Base-by-base conservation (phyloP, 2,888 invertebrate genomes). In the Epirrhoe alternata region DNA sequence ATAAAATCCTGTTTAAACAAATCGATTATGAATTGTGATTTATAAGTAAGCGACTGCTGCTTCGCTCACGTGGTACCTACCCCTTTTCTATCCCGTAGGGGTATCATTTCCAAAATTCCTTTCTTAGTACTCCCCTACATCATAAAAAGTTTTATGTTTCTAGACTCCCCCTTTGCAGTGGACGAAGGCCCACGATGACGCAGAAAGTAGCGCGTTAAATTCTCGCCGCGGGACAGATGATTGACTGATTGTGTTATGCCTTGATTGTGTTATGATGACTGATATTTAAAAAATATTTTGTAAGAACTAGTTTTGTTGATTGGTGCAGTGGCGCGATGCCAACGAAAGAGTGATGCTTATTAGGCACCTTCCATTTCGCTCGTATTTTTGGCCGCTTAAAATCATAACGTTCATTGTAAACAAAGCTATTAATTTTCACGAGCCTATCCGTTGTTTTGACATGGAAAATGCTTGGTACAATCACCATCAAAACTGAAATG, bases 361-460 rank as follows among this genome's bases (percentile, higher is more conserved):
- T 42, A 42, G 38, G 38, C 12, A 12, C 38, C 12, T 42, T 12
- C 38, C 12, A 12, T 12, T 42, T 42, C 12, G 38, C 38, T 42
- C 38, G 10, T 10, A 8, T 10, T 42, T 42, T 42, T 10, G 38
- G 10, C 8, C 8, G 10, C 12, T 42, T 12, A 42, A 42, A 42
- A 42, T 42, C 38, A 42, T 42, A 42, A 42, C 38, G 38, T 42
- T 42, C 12, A 24, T 42, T 42, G 38, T 42, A 42, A 42, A 42
- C 38, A 42, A 42, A 42, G 38, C 12, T 10, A 42, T 42, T 42
- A 42, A 42, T 42, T 42, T 42, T 42, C 38, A 42, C 38, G 12
- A 12, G 38, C 38, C 38, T 42, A 4, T 42, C 12, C 38, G 38
- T 42, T 42, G 38, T 42, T 42, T 42, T 38, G 35, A 38, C 3